Conservation (phyloP, 1,140 invertebrate genomes). For the Melanaphis sacchari region DNA sequence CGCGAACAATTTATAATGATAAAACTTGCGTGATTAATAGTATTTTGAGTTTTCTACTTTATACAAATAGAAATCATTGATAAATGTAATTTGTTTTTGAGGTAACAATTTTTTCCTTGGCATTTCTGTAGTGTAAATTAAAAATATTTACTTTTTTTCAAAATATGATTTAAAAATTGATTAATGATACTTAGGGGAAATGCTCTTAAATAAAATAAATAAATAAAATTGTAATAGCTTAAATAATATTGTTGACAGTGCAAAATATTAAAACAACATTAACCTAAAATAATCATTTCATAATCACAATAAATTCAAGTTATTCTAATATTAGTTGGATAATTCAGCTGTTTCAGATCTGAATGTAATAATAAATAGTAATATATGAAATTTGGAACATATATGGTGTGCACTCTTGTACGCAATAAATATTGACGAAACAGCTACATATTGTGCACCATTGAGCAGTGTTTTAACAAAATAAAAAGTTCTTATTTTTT, state of each 20-base stretch:
- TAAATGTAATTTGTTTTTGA: conserved; percentile 33
- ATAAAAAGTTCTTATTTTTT: neutral
- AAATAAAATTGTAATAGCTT: conserved; percentile 1
- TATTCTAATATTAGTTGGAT: conserved; percentile 25
- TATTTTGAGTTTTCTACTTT: conserved; percentile 33
- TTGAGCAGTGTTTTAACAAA: conserved; percentile 24
- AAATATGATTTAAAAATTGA: neutral
- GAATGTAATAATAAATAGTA: conserved; percentile 31
- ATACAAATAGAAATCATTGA: conserved; percentile 39
- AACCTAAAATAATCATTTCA: conserved; percentile 8
- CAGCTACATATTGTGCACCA: conserved; percentile 31
- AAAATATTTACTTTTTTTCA: neutral
- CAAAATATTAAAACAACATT: conserved; percentile 31
- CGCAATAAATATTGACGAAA: neutral
- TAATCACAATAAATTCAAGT: conserved; percentile 28
- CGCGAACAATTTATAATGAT: neutral
- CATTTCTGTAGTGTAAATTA: neutral
- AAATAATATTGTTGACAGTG: conserved; percentile 12
- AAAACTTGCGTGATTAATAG: conserved; percentile 32
- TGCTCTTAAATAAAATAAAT: neutral
- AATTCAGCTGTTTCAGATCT: conserved; percentile 44
- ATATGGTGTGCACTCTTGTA: conserved; percentile 5
- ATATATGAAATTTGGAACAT: conserved; percentile 23
- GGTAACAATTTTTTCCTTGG: conserved; percentile 13
- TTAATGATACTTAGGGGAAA: neutral